A percentile compares a stretch with the other conserved stretches of the same genome.
Evolutionary conservation across 2,888 invertebrate genomes (phyloP).

Genomic region (Synanthedon myopaeformis): DNA sequence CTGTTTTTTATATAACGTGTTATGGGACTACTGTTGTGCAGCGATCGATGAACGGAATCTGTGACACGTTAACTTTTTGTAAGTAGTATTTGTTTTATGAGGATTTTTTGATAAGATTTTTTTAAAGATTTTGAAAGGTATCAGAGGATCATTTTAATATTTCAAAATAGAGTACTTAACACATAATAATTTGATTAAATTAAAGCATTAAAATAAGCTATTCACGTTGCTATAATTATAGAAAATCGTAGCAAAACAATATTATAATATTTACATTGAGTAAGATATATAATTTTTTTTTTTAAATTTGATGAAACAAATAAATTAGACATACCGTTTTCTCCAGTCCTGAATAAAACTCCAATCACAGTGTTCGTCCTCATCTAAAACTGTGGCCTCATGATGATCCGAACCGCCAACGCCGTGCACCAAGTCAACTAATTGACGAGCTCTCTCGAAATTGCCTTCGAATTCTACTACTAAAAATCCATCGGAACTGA

Average conservation of each 20-base stretch:
- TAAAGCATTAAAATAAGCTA: too few species aligned
- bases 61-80: neutral
- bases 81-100: neutral
- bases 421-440: conserved; percentile 71
- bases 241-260: too few species aligned
- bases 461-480: conserved; percentile 74
- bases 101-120: too few species aligned
- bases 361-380: conserved; percentile 75
- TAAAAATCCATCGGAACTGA: conserved; percentile 67
- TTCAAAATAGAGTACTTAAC: too few species aligned
- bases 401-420: conserved; percentile 51
- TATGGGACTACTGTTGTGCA: neutral
- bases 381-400: conserved; percentile 57
- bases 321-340: conserved; percentile 65
- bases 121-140: too few species aligned
- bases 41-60: neutral
- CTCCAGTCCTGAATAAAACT: conserved; percentile 82
- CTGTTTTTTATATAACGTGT: neutral
- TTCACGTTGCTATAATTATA: too few species aligned
- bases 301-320: neutral
- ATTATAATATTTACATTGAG: too few species aligned
- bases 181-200: too few species aligned
- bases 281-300: too few species aligned
- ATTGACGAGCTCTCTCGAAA: conserved; percentile 69
- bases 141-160: too few species aligned